phyloP scores from a whole-genome alignment of 2,113 vertebrate genomes.

The Serilophus lunatus region DNA sequence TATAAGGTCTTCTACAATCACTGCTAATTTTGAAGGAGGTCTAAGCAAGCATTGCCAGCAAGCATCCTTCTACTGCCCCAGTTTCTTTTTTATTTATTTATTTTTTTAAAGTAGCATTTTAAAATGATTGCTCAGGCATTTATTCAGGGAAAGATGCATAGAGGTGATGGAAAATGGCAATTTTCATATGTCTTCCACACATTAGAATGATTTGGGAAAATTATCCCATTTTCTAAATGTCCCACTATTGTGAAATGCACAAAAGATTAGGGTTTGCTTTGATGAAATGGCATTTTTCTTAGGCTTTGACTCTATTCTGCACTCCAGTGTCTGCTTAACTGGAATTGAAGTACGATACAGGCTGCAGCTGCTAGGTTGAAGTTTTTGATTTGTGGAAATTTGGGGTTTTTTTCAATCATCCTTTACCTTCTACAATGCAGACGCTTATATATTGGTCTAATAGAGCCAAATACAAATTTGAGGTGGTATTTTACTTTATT shows the following conservation, averaged over 20 bases:
- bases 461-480: neutral
- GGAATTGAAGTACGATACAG: neutral
- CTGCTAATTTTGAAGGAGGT: slow-evolving; percentile 13
- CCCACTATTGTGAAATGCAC: neutral
- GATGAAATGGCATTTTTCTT: slow-evolving; percentile 40
- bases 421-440: neutral
- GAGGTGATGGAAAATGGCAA: slow-evolving; percentile 5
- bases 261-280: slow-evolving; percentile 49
- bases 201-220: slow-evolving; percentile 54
- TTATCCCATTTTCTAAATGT: slow-evolving; percentile 60
- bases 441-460: neutral
- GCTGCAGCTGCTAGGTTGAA: neutral
- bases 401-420: neutral
- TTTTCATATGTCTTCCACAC: slow-evolving; percentile 9
- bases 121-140: neutral
- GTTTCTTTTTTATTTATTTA: neutral
- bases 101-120: neutral
- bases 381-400: neutral
- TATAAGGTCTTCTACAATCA: neutral
- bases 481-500: neutral
- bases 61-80: neutral
- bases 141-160: slow-evolving; percentile 13
- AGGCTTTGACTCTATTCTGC: slow-evolving; percentile 1
- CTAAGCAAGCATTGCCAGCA: neutral
- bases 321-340: neutral